Evolutionary conservation across 1,140 invertebrate genomes (phyloP).

Genomic region (Radopholus similis): DNA sequence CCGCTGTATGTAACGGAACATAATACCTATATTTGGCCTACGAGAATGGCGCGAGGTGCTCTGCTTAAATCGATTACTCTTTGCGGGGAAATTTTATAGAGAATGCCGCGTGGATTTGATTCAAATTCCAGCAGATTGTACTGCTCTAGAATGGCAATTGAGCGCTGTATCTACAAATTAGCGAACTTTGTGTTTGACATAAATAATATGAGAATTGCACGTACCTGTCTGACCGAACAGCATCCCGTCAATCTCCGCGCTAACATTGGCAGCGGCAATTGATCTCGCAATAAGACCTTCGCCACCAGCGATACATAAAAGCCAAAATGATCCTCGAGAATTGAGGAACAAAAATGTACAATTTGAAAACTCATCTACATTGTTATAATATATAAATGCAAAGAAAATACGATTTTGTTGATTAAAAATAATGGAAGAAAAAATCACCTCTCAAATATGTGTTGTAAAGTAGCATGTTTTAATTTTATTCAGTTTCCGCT

Average conservation of each 20-base stretch:
- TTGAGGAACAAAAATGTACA: constrained; percentile 30
- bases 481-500: too few species aligned
- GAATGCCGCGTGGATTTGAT: constrained; percentile 25
- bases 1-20: background rate
- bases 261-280: constrained; percentile 17
- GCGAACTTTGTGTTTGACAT: background rate
- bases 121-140: constrained; percentile 35
- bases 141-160: constrained; percentile 38
- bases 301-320: constrained; percentile 32
- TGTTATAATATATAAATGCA: too few species aligned
- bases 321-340: constrained; percentile 42
- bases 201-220: constrained; percentile 1
- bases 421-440: too few species aligned
- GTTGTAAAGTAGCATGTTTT: too few species aligned
- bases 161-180: constrained; percentile 27
- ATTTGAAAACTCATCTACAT: constrained; percentile 9
- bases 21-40: background rate
- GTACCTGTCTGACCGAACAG: background rate
- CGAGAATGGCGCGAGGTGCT: constrained; percentile 29
- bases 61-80: constrained; percentile 23
- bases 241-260: background rate
- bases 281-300: constrained; percentile 14
- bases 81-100: constrained; percentile 27
- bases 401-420: too few species aligned
- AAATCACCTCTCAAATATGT: too few species aligned